Conservation (phyloP, 2,113 vertebrate species). For the Lampris incognitus region DNA sequence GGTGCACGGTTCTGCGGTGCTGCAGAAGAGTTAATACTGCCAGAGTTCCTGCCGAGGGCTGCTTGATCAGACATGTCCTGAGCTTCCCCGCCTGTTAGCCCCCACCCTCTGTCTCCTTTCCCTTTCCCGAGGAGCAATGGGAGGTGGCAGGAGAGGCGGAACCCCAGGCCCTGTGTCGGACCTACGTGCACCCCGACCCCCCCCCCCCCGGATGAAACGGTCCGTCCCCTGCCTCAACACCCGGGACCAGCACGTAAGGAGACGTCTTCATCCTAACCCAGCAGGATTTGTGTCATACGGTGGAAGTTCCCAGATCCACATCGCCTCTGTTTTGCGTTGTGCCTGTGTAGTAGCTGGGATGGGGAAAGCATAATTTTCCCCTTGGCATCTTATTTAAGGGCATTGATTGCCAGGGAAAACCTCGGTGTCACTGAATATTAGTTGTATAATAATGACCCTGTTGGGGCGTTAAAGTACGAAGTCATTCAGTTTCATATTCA, state of each 20-base stretch:
- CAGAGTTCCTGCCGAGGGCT: slow-evolving; percentile 2
- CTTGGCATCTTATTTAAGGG: no score
- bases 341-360: no score
- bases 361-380: no score
- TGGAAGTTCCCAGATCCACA: slow-evolving; percentile 44
- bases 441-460: no score
- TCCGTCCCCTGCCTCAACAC: slow-evolving; percentile 89
- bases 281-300: no score
- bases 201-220: slow-evolving; percentile 93
- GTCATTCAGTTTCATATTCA: no score
- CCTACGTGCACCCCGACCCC: slow-evolving; percentile 88
- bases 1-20: no score
- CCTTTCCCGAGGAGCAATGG: slow-evolving; percentile 85
- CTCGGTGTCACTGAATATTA: no score
- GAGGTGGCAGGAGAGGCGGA: slow-evolving; percentile 89
- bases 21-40: no score
- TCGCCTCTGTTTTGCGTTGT: slow-evolving; percentile 70
- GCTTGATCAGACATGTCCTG: slow-evolving; percentile 31
- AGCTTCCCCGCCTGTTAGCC: slow-evolving; percentile 28
- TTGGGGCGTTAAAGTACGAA: no score
- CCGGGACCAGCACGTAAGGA: slow-evolving; percentile 88
- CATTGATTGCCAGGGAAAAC: no score
- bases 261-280: neutral
- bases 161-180: slow-evolving; percentile 87
- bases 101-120: slow-evolving; percentile 1